These are phyloP conservation scores for Lucilia sericata DNA, from an alignment of 1,140 invertebrate genomes.

Conservation along the genomic window DNA sequence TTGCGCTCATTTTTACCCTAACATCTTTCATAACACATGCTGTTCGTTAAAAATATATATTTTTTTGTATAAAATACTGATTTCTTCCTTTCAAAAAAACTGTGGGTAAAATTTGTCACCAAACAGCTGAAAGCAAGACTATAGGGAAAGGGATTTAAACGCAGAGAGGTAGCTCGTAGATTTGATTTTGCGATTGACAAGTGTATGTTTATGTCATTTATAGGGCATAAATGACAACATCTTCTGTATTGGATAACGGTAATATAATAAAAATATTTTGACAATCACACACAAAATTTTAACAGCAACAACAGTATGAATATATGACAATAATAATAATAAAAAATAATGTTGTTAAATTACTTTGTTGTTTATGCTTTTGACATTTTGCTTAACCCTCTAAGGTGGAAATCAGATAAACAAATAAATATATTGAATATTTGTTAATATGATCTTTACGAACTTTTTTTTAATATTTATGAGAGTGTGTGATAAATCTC, in stretches of 20 bases:
- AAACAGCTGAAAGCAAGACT: neutral
- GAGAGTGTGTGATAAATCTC: too few species aligned
- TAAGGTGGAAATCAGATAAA: too few species aligned
- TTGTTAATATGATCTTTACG: too few species aligned
- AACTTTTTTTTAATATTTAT: too few species aligned
- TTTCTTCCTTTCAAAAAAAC: neutral
- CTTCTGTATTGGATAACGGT: conserved; percentile 20
- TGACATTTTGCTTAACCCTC: neutral
- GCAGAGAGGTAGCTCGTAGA: neutral
- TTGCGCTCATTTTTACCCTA: neutral
- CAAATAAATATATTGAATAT: too few species aligned
- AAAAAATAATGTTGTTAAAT: conserved; percentile 16
- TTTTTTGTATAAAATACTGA: neutral
- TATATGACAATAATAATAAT: conserved; percentile 1
- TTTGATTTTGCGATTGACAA: neutral
- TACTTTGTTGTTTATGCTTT: conserved; percentile 15
- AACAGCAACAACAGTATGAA: neutral
- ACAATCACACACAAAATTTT: neutral
- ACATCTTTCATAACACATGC: neutral
- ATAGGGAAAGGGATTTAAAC: neutral
- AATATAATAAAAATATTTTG: conserved; percentile 36
- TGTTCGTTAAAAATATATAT: neutral
- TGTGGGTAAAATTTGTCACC: neutral
- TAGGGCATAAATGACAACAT: conserved; percentile 37
- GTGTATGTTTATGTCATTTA: conserved; percentile 39